phyloP scores from a whole-genome alignment of 2,797 vertebrate genomes.

The Phaenicophaeus curvirostris region DNA sequence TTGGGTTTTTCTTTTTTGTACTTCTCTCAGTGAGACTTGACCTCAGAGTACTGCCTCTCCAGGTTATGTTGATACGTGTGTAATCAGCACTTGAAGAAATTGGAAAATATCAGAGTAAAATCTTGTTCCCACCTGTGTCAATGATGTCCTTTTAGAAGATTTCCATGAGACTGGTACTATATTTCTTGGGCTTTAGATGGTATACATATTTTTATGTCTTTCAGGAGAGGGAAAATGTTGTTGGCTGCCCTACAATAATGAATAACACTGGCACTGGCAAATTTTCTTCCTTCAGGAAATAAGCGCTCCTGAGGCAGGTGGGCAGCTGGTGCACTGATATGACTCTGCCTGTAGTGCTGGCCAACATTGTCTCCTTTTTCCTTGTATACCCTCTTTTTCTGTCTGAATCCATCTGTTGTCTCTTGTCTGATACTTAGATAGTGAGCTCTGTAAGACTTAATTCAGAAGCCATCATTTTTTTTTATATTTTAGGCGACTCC shows the following conservation, averaged over 20 bases:
- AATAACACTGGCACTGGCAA: neutral
- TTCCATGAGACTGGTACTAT: neutral
- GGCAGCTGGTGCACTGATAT: neutral
- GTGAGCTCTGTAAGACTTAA: neutral
- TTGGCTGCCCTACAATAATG: neutral
- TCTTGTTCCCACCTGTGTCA: neutral
- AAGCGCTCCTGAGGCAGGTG: neutral
- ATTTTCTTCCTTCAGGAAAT: neutral
- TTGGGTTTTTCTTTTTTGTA: neutral
- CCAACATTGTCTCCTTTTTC: neutral
- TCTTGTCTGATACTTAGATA: neutral
- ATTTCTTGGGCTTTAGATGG: neutral
- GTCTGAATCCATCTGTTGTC: neutral
- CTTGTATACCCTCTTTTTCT: neutral
- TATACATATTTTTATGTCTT: neutral
- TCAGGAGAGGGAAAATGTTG: neutral
- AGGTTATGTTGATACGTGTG: accelerated
- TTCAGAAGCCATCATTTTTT: neutral
- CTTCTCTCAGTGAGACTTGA: neutral
- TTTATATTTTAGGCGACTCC: neutral
- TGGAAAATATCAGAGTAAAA: neutral
- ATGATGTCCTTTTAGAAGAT: neutral
- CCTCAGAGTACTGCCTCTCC: neutral
- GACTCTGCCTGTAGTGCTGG: neutral
- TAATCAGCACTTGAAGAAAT: neutral